Evolutionary conservation across 2,797 vertebrate genomes (phyloP).

Genomic region (Sparus aurata): DNA sequence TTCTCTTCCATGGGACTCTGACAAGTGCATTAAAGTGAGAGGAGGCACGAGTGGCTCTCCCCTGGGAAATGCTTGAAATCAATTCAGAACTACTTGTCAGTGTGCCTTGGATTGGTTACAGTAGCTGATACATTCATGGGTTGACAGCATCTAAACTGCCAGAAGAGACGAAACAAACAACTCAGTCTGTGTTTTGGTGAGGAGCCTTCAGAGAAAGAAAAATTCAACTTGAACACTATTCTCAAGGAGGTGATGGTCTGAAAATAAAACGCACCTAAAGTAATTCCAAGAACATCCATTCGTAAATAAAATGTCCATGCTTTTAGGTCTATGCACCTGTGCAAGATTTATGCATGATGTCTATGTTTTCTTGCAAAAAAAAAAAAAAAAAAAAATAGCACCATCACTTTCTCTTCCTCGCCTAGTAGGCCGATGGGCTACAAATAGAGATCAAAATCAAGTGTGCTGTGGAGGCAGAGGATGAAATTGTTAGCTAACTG

Average conservation of each 20-base stretch:
- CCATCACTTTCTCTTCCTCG: conserved; percentile 5
- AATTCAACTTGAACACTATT: conserved; percentile 2
- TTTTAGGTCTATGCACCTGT: conserved; percentile 17
- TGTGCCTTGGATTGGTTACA: conserved; percentile 32
- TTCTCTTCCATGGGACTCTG: conserved; percentile 17
- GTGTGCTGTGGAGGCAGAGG: conserved; percentile 62
- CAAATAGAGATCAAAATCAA: conserved; percentile 61
- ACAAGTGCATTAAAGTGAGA: conserved; percentile 38
- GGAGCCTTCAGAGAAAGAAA: conserved; percentile 6
- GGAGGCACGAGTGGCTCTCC: conserved; percentile 22
- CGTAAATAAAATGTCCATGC: conserved; percentile 1
- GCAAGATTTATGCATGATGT: conserved; percentile 29
- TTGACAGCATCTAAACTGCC: conserved; percentile 44
- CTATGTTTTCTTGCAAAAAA: conserved; percentile 22
- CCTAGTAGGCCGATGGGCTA: conserved; percentile 41
- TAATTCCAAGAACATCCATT: conserved; percentile 1
- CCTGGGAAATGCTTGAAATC: conserved; percentile 50
- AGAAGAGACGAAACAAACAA: conserved; percentile 33
- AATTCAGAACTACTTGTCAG: conserved; percentile 36
- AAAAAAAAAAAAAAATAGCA: neutral
- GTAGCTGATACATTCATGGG: conserved; percentile 32
- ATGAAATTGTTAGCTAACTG: conserved; percentile 60
- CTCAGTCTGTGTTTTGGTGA: conserved; percentile 16
- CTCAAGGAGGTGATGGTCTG: neutral
- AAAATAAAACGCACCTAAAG: neutral